Percentiles rank a stretch among this genome's conserved stretches.
phyloP scores from a whole-genome alignment of 2,113 vertebrate species.

The Thinocorus orbignyianus region DNA sequence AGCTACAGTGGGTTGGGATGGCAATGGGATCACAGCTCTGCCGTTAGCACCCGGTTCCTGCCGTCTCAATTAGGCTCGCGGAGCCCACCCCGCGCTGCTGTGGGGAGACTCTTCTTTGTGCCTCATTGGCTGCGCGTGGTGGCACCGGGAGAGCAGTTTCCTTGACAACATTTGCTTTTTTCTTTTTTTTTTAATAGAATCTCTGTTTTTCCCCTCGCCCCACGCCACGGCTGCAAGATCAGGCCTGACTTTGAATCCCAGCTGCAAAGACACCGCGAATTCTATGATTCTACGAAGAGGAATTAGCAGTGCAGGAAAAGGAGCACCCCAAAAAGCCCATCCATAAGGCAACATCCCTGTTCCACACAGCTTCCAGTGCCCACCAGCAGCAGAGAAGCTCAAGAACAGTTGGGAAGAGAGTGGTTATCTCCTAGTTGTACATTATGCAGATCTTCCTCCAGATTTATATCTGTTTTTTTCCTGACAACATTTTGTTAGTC shows the following conservation, averaged over 20 bases:
- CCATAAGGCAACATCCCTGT: accelerated
- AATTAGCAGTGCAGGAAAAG: accelerated
- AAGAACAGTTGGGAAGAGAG: background rate
- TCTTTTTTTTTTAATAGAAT: background rate
- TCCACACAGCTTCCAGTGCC: background rate
- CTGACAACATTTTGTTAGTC: background rate
- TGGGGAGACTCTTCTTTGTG: background rate
- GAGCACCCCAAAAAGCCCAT: background rate
- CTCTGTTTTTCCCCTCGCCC: background rate
- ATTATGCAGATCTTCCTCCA: background rate
- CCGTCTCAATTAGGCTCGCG: background rate
- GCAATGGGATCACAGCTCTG: background rate
- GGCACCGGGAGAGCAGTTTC: background rate
- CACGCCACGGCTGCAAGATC: background rate
- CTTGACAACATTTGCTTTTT: slow-evolving; percentile 17
- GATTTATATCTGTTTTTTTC: background rate
- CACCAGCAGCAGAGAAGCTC: background rate
- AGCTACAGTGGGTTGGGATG: background rate
- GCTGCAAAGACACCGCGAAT: background rate
- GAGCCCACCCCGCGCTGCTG: background rate
- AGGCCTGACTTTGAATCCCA: background rate
- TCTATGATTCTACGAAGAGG: too few species aligned
- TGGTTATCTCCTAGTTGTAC: too few species aligned
- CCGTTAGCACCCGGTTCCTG: background rate
- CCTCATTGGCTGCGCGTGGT: background rate